A percentile compares a stretch with the other conserved stretches of the same genome.
Evolutionary conservation across 2,113 vertebrate genomes (phyloP).

Genomic region (Camelus bactrianus): DNA sequence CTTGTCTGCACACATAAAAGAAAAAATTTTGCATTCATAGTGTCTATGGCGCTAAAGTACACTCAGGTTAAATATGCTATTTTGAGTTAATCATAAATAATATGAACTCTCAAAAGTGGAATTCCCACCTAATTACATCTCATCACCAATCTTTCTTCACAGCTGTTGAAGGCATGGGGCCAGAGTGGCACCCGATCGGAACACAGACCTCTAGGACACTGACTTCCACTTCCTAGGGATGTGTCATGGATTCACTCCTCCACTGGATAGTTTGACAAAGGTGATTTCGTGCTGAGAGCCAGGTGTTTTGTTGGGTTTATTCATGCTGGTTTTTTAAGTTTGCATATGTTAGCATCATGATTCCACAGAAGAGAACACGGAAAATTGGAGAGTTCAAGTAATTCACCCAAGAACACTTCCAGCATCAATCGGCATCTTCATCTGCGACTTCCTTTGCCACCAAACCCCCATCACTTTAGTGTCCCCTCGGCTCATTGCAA

Average conservation of each 20-base stretch:
- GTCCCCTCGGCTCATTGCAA: too few relatives aligned
- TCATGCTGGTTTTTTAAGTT: background rate
- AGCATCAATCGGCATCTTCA: background rate
- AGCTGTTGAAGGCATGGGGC: too few relatives aligned
- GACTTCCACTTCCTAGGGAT: too few relatives aligned
- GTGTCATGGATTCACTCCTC: fast-evolving
- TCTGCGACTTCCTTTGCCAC: background rate
- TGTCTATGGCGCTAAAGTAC: background rate
- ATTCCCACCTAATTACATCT: background rate
- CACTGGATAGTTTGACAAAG: background rate
- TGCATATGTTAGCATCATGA: background rate
- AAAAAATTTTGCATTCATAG: background rate
- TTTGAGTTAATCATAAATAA: background rate
- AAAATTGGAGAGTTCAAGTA: background rate
- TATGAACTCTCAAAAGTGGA: background rate
- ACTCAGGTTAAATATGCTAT: background rate
- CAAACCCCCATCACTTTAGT: background rate
- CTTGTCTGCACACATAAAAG: background rate
- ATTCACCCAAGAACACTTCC: background rate
- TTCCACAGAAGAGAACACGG: background rate
- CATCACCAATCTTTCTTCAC: background rate
- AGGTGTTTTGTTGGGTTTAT: background rate
- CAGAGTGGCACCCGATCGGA: too few relatives aligned
- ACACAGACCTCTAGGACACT: too few relatives aligned
- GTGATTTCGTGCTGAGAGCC: background rate